Evolutionary conservation across 2,888 invertebrate genomes (phyloP).

Genomic region (Mythimna ferrago): DNA sequence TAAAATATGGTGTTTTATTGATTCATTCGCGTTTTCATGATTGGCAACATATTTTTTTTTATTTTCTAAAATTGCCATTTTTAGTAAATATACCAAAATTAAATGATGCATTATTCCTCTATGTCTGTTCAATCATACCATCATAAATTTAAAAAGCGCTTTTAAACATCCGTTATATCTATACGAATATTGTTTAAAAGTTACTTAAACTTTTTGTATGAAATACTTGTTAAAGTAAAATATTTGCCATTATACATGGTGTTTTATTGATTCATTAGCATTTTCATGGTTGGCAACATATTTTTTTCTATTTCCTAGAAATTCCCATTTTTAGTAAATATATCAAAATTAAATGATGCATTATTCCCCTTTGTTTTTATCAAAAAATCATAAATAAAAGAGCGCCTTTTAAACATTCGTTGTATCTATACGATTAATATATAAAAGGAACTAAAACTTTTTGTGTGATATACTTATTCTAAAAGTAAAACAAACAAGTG

Average conservation of each 20-base stretch:
- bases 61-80: neutral
- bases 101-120: neutral
- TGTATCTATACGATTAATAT: too few species aligned
- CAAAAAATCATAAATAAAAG: neutral
- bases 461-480: too few species aligned
- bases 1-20: slow-evolving; percentile 15
- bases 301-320: neutral
- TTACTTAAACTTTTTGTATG: neutral
- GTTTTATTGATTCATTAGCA: too few species aligned
- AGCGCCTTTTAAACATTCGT: neutral
- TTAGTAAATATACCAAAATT: neutral
- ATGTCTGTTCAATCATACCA: neutral
- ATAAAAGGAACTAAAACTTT: neutral
- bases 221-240: neutral
- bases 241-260: too few species aligned
- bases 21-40: slow-evolving; percentile 12
- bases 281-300: too few species aligned
- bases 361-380: neutral
- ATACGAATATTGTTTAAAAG: too few species aligned
- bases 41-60: slow-evolving; percentile 2
- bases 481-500: neutral
- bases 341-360: neutral
- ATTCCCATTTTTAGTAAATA: neutral
- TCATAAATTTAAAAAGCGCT: neutral
- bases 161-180: neutral